Evolutionary conservation across 2,113 vertebrate species (phyloP).

Genomic region (Rhinolophus ferrumequinum): DNA sequence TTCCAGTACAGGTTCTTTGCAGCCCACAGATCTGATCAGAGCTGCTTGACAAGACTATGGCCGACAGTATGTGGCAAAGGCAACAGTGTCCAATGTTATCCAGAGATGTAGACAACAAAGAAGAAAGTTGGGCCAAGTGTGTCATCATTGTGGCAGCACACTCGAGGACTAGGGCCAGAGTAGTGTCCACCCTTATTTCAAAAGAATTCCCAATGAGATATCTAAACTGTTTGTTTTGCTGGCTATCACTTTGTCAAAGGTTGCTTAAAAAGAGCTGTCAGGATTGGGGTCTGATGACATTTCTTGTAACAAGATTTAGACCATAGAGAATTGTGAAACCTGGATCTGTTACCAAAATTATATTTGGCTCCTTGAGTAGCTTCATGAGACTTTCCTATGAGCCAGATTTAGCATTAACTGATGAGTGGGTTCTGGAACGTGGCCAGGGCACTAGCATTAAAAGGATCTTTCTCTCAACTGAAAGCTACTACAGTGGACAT

Average conservation of each 20-base stretch:
- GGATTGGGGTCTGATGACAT: slow-evolving; percentile 49
- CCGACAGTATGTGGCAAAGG: background rate
- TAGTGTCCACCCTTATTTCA: slow-evolving; percentile 44
- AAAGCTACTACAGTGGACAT: background rate
- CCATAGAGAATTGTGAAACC: slow-evolving; percentile 55
- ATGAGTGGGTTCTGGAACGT: slow-evolving; percentile 19
- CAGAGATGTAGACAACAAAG: slow-evolving; percentile 40
- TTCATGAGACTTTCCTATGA: slow-evolving; percentile 56
- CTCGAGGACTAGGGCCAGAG: slow-evolving; percentile 14
- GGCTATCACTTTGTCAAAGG: slow-evolving; percentile 57
- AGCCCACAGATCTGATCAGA: slow-evolving; percentile 32
- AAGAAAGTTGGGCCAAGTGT: slow-evolving; percentile 15
- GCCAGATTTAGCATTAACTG: slow-evolving; percentile 49
- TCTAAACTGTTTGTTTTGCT: slow-evolving; percentile 59
- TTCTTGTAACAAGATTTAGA: slow-evolving; percentile 60
- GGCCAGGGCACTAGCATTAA: background rate
- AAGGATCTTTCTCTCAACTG: slow-evolving; percentile 51
- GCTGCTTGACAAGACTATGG: slow-evolving; percentile 13
- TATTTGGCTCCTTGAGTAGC: slow-evolving; percentile 54
- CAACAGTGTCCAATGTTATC: background rate
- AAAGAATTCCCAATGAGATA: slow-evolving; percentile 59
- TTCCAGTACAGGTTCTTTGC: background rate
- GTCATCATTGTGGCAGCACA: background rate
- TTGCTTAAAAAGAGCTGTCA: slow-evolving; percentile 66
- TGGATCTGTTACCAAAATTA: slow-evolving; percentile 59